Conservation (phyloP, 2,113 vertebrate genomes). For the Nothobranchius furzeri region DNA sequence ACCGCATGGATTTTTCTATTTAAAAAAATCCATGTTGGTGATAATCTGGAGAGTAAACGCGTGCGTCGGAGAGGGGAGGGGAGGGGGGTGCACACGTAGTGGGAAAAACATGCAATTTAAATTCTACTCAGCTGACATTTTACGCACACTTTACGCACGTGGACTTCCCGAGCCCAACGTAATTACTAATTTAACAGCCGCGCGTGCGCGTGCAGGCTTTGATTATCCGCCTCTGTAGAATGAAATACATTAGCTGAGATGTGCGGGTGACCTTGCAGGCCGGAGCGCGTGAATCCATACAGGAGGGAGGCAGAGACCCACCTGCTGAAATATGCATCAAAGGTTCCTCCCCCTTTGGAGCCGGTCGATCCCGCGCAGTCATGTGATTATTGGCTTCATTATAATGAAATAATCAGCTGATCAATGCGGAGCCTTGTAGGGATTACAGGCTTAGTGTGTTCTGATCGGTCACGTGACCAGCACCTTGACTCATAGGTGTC, state of each 20-base stretch:
- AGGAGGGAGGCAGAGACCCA: constrained; percentile 50
- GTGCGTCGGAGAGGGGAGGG: constrained; percentile 41
- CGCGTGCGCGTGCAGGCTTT: constrained; percentile 23
- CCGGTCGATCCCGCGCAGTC: constrained; percentile 70
- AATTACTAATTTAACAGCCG: constrained; percentile 56
- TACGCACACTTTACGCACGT: constrained; percentile 48
- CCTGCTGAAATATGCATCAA: constrained; percentile 77
- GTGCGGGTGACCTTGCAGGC: constrained; percentile 67
- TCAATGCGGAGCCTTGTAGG: constrained; percentile 73
- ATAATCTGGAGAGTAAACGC: constrained; percentile 78
- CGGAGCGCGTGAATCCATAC: constrained; percentile 45
- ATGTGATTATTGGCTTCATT: constrained; percentile 80
- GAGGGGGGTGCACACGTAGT: constrained; percentile 7
- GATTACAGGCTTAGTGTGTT: constrained; percentile 22
- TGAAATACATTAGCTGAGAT: constrained; percentile 20
- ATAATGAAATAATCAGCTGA: constrained; percentile 80
- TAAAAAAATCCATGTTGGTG: constrained; percentile 79
- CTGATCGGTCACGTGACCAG: background rate
- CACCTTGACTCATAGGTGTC: background rate
- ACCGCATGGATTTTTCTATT: constrained; percentile 84
- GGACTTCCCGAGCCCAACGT: constrained; percentile 17
- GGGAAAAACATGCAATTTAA: constrained; percentile 24
- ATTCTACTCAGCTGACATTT: constrained; percentile 54
- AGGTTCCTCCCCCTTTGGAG: constrained; percentile 43
- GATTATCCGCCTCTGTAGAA: constrained; percentile 41